A percentile compares a stretch with the other conserved stretches of the same genome.
phyloP scores from a whole-genome alignment of 2,113 vertebrate species.

The Apaloderma vittatum region DNA sequence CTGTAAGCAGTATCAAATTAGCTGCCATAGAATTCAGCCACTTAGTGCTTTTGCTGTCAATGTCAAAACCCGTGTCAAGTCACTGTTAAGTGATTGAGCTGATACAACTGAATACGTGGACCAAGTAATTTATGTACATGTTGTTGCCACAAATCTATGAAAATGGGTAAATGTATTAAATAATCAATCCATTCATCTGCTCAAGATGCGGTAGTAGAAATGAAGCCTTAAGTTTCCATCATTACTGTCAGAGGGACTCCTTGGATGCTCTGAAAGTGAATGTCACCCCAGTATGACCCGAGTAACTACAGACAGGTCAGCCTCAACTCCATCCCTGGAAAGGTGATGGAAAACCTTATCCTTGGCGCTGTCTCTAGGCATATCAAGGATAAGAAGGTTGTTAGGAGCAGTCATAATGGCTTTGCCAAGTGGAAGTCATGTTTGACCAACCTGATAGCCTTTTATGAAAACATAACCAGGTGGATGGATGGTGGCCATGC shows the following conservation, averaged over 20 bases:
- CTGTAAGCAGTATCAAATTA: conserved; percentile 60
- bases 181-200: background rate
- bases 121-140: background rate
- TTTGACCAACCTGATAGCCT: too few species aligned
- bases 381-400: too few species aligned
- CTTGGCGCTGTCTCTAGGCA: too few species aligned
- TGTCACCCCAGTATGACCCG: too few species aligned
- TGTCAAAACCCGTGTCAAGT: conserved; percentile 22
- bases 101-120: background rate
- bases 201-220: background rate
- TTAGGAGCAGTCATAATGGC: too few species aligned
- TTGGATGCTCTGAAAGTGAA: background rate
- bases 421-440: too few species aligned
- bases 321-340: too few species aligned
- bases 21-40: conserved; percentile 15
- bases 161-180: background rate
- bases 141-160: background rate
- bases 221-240: background rate
- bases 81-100: conserved; percentile 19
- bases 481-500: too few species aligned
- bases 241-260: background rate
- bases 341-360: too few species aligned
- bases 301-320: too few species aligned
- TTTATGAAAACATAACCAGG: too few species aligned
- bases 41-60: conserved; percentile 20